Conservation (phyloP, 2,888 invertebrate species). For the Eupsilia transversa region DNA sequence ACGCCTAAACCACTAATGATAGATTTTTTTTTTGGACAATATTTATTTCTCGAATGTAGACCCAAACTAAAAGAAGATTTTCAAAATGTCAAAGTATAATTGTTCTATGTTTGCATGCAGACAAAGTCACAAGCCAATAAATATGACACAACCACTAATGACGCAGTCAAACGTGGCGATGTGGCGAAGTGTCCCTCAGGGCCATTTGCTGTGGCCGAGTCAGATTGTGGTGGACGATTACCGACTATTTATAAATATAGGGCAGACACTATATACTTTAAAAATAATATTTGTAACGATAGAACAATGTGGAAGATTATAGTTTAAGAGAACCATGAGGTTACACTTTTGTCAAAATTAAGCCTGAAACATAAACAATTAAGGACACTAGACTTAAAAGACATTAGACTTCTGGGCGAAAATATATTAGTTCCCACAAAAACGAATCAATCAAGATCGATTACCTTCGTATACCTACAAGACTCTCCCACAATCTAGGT, state of each 20-base stretch:
- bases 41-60: neutral
- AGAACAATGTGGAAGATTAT: neutral
- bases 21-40: neutral
- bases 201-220: slow-evolving; percentile 36
- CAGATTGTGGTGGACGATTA: slow-evolving; percentile 38
- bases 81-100: neutral
- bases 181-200: slow-evolving; percentile 48
- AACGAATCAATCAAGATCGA: slow-evolving; percentile 25
- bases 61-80: neutral
- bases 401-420: neutral
- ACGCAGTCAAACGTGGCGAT: slow-evolving; percentile 33
- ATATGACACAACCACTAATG: slow-evolving; percentile 34
- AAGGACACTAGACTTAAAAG: too few species aligned
- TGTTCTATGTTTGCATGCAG: slow-evolving; percentile 3
- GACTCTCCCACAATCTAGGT: slow-evolving; percentile 16
- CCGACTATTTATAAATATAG: slow-evolving; percentile 18
- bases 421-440: slow-evolving; percentile 14
- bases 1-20: neutral
- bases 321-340: neutral
- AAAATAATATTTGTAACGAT: neutral
- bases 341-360: slow-evolving; percentile 4
- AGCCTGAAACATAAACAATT: slow-evolving; percentile 4
- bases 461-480: slow-evolving; percentile 1
- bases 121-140: slow-evolving; percentile 29
- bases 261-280: neutral